Percentiles rank a stretch among this genome's conserved stretches.
Conservation (phyloP, 2,113 vertebrate genomes). For the Misgurnus mizolepis region DNA sequence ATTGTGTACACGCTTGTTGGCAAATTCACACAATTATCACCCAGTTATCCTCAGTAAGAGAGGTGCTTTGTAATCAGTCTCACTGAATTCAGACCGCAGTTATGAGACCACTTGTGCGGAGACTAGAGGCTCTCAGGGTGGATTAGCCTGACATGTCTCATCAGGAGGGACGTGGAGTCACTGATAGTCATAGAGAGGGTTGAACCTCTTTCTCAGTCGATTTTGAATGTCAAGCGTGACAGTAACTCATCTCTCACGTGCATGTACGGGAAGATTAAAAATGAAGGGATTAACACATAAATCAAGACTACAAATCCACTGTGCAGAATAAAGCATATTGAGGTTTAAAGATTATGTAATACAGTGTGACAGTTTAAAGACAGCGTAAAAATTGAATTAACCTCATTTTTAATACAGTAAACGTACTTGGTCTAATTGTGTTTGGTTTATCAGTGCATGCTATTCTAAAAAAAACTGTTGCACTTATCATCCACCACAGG, state of each 20-base stretch:
- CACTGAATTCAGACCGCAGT: background rate
- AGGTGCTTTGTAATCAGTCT: conserved; percentile 23
- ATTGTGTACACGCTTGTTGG: conserved; percentile 14
- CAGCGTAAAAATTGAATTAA: background rate
- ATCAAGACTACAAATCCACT: background rate
- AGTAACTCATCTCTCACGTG: background rate
- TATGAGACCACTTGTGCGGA: background rate
- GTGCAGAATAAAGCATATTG: background rate
- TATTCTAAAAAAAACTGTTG: background rate
- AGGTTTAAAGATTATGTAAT: background rate
- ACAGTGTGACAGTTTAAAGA: background rate
- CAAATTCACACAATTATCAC: conserved; percentile 44
- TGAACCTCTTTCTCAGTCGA: conserved; percentile 14
- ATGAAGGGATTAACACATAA: background rate
- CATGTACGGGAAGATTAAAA: conserved; percentile 22
- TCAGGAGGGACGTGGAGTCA: conserved; percentile 29
- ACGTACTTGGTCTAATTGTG: background rate
- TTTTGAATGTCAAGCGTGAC: conserved; percentile 40
- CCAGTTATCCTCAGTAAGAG: conserved; percentile 15
- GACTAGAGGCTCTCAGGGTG: conserved; percentile 14
- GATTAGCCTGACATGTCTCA: conserved; percentile 45
- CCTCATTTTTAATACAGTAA: background rate
- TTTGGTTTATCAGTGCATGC: background rate
- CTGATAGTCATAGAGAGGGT: conserved; percentile 30
- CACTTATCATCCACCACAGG: conserved; percentile 68